phyloP scores from a whole-genome alignment of 1,140 invertebrate genomes.

The Drosophila bocqueti region DNA sequence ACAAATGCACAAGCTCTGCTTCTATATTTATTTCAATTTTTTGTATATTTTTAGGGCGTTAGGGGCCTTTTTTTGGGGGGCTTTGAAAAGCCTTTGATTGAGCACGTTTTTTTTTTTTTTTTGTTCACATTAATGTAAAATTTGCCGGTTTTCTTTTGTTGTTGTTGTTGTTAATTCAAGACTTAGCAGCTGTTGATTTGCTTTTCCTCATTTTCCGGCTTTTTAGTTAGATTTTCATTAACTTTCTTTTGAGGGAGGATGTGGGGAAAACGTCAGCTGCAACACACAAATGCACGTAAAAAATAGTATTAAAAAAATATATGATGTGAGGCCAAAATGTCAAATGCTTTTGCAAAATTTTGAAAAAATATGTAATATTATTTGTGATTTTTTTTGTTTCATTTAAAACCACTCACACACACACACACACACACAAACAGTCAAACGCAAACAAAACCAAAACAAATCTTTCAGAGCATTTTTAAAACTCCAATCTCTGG shows the following conservation, averaged over 20 bases:
- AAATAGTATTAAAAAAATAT: conserved; percentile 33
- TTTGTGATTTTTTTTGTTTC: background rate
- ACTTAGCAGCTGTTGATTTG: conserved; percentile 40
- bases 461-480: conserved; percentile 9
- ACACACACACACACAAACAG: background rate
- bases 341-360: conserved; percentile 24
- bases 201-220: conserved; percentile 26
- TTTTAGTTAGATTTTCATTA: conserved; percentile 26
- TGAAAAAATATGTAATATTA: background rate
- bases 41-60: conserved; percentile 8
- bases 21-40: conserved; percentile 12
- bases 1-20: conserved; percentile 23
- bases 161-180: conserved; percentile 22
- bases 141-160: conserved; percentile 21
- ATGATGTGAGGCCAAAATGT: conserved; percentile 11
- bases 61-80: background rate
- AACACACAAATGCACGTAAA: conserved; percentile 35
- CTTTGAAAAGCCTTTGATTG: conserved; percentile 4
- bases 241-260: conserved; percentile 11
- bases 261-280: conserved; percentile 32
- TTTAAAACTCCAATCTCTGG: background rate
- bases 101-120: conserved; percentile 3
- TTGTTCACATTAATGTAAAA: conserved; percentile 14
- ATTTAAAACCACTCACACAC: background rate
- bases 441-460: conserved; percentile 26